phyloP scores from a whole-genome alignment of 53 echinoderm and acorn worm genomes.

The Holothuria leucospilota region DNA sequence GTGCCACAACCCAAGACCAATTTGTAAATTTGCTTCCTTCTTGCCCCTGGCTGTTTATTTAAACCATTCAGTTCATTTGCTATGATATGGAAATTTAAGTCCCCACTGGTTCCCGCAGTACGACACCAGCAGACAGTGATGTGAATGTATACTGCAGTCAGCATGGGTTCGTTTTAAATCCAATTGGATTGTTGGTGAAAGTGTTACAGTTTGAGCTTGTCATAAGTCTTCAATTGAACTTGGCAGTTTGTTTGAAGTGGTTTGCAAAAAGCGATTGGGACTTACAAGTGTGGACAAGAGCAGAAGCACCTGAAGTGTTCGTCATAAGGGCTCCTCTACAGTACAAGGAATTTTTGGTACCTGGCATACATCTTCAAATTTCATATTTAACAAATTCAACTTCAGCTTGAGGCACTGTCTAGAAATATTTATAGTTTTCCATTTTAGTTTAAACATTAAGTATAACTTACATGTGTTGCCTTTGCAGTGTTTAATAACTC shows the following conservation, averaged over 20 bases:
- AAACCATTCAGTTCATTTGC: slow-evolving; percentile 21
- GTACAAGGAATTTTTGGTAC: too few relatives aligned
- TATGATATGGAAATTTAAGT: slow-evolving; percentile 31
- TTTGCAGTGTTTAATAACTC: too few relatives aligned
- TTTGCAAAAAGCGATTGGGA: not conserved
- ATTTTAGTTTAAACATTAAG: too few relatives aligned
- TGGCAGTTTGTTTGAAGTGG: slow-evolving; percentile 2
- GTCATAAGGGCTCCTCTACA: too few relatives aligned
- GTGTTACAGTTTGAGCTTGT: slow-evolving; percentile 23
- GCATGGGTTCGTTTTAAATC: not conserved
- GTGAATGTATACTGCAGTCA: not conserved
- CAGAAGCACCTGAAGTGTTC: too few relatives aligned
- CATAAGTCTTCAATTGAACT: slow-evolving; percentile 6
- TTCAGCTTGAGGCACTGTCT: too few relatives aligned
- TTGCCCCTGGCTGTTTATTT: slow-evolving; percentile 30
- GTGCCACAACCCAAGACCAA: slow-evolving; percentile 14
- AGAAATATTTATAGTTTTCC: too few relatives aligned
- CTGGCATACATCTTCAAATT: too few relatives aligned
- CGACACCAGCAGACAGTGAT: not conserved
- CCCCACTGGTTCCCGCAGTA: slow-evolving; percentile 15
- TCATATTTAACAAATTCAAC: too few relatives aligned
- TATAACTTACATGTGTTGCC: too few relatives aligned
- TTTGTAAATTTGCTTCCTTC: slow-evolving; percentile 43
- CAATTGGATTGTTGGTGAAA: slow-evolving; percentile 17
- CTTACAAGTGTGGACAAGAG: too few relatives aligned